Evolutionary conservation across 1,140 invertebrate species (phyloP).

Genomic region (Anadara kagoshimensis): DNA sequence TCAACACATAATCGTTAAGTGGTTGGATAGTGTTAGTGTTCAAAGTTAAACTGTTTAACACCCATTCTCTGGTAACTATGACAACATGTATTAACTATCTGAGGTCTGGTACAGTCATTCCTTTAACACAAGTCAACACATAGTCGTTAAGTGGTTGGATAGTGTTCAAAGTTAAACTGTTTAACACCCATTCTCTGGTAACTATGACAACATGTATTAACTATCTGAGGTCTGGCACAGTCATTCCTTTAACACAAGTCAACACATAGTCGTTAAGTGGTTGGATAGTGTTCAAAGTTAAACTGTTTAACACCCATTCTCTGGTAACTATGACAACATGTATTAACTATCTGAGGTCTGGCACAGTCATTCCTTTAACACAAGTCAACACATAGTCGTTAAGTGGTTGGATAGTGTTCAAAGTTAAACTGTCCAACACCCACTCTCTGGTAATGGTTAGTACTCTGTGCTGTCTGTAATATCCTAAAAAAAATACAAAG

Average conservation of each 20-base stretch:
- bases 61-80: conserved; percentile 50
- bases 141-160: no score
- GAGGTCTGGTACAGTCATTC: no score
- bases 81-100: no score
- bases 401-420: conserved; percentile 42
- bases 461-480: conserved; percentile 44
- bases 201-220: no score
- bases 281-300: no score
- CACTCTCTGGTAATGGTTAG: conserved; percentile 54
- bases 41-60: conserved; percentile 42
- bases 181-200: no score
- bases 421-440: conserved; percentile 51
- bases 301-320: no score
- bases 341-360: conserved; percentile 14
- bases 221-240: no score
- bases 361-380: conserved; percentile 11
- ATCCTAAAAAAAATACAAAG: conserved; percentile 44
- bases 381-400: conserved; percentile 47
- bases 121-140: conserved; percentile 26
- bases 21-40: conserved; percentile 48
- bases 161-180: no score
- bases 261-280: no score
- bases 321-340: background rate
- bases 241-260: no score
- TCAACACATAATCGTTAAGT: conserved; percentile 47